Conservation (phyloP, 1,140 invertebrate species). For the Leucophenga varia region DNA sequence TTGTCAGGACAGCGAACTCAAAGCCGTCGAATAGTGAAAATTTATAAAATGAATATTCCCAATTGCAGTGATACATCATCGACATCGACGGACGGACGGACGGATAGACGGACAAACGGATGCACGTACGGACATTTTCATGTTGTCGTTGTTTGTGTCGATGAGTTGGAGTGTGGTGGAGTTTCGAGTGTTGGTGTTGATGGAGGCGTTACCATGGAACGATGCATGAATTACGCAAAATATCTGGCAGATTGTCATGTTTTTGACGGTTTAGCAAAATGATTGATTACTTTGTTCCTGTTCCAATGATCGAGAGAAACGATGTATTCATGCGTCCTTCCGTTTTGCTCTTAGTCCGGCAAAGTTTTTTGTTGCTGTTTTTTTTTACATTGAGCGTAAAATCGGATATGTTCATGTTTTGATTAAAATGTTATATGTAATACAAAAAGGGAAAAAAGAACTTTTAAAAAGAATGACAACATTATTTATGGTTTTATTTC, state of each 20-base stretch:
- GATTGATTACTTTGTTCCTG: constrained; percentile 50
- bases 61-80: constrained; percentile 50
- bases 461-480: too few species aligned
- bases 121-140: not conserved
- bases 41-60: constrained; percentile 39
- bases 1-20: not conserved
- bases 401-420: too few species aligned
- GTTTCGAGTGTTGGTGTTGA: too few species aligned
- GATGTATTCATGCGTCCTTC: too few species aligned
- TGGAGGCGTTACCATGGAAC: not conserved
- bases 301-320: constrained; percentile 2
- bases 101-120: not conserved
- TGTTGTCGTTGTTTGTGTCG: constrained; percentile 1
- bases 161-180: constrained; percentile 13
- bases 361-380: too few species aligned
- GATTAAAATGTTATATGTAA: too few species aligned
- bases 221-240: constrained; percentile 31
- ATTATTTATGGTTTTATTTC: too few species aligned
- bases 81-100: constrained; percentile 2
- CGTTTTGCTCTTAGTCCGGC: too few species aligned
- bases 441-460: too few species aligned
- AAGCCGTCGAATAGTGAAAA: constrained; percentile 12
- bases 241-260: constrained; percentile 46
- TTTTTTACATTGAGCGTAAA: too few species aligned
- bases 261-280: constrained; percentile 44